Conservation (phyloP, 2,797 vertebrate species). For the Peromyscus aztecus region DNA sequence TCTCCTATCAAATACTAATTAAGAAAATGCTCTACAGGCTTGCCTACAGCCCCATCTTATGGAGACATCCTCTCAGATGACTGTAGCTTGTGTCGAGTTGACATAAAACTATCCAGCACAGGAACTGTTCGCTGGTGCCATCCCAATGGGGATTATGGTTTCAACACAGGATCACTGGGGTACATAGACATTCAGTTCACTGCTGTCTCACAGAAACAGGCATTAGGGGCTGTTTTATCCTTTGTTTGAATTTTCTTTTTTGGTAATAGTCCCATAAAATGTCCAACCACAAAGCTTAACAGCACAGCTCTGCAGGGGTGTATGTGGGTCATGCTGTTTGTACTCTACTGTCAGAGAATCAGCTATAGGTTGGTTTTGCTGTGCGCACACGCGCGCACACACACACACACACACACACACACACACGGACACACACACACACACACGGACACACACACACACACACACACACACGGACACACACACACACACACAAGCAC, state of each 20-base stretch:
- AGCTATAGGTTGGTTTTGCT: neutral
- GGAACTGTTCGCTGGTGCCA: neutral
- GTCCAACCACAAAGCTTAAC: neutral
- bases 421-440: too few relatives aligned
- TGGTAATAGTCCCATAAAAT: neutral
- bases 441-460: neutral
- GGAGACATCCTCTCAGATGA: neutral
- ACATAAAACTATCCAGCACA: neutral
- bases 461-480: rapidly evolving
- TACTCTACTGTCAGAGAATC: neutral
- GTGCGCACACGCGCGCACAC: neutral
- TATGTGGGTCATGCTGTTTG: neutral
- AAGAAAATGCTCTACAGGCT: neutral
- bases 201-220: neutral
- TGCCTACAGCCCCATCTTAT: neutral
- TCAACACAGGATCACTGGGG: neutral
- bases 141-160: neutral
- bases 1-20: neutral
- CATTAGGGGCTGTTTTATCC: neutral
- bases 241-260: neutral
- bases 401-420: too few relatives aligned
- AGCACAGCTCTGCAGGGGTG: neutral
- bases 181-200: too few relatives aligned
- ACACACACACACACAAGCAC: rapidly evolving
- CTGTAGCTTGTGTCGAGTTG: neutral